Conservation (phyloP, 2,888 invertebrate species). For the Empis livida region DNA sequence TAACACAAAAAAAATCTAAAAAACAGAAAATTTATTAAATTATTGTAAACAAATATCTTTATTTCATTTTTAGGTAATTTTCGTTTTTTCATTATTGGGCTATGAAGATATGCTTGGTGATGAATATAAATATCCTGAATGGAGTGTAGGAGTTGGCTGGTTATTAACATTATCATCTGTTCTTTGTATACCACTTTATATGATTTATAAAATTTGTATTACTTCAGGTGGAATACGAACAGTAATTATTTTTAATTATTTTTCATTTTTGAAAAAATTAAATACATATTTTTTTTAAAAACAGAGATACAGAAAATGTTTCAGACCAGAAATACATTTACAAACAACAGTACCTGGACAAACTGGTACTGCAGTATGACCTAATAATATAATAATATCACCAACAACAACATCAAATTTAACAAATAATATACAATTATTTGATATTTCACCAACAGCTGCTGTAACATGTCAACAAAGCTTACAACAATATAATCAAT, state of each 20-base stretch:
- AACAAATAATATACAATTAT: slow-evolving; percentile 6
- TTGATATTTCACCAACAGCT: neutral
- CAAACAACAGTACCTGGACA: slow-evolving; percentile 32
- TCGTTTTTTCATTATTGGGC: slow-evolving; percentile 67
- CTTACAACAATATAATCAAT: neutral
- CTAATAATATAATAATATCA: slow-evolving; percentile 22
- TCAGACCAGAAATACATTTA: slow-evolving; percentile 26
- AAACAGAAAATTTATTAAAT: neutral
- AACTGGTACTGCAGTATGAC: slow-evolving; percentile 35
- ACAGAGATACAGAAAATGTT: slow-evolving; percentile 18
- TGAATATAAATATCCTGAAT: slow-evolving; percentile 61
- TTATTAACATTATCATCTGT: slow-evolving; percentile 72
- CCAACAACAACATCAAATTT: slow-evolving; percentile 13
- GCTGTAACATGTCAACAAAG: neutral
- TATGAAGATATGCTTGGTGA: slow-evolving; percentile 69
- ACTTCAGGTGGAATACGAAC: slow-evolving; percentile 49
- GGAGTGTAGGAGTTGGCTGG: slow-evolving; percentile 75
- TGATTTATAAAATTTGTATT: slow-evolving; percentile 59
- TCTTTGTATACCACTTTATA: slow-evolving; percentile 72
- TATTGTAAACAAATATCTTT: slow-evolving; percentile 5
- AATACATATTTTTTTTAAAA: neutral
- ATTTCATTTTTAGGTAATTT: slow-evolving; percentile 49
- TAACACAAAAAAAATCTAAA: neutral
- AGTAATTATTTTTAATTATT: slow-evolving; percentile 24
- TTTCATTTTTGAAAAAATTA: neutral